Evolutionary conservation across 2,888 invertebrate species (phyloP).

Genomic region (Lampropteryx suffumata): DNA sequence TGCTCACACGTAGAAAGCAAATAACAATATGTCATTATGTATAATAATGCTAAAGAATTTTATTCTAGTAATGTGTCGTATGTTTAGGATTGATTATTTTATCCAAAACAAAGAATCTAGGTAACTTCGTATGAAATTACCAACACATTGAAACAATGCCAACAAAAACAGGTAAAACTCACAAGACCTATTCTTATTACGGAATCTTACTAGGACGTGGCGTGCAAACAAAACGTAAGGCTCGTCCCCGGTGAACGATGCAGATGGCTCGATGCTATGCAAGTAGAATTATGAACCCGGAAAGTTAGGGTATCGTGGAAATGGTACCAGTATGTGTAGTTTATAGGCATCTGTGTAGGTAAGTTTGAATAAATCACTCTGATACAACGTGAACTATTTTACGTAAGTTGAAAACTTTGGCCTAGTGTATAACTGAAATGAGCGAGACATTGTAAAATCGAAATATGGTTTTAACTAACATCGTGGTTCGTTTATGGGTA

Average conservation of each 20-base stretch:
- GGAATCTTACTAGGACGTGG: constrained; percentile 22
- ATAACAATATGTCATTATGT: too few relatives aligned
- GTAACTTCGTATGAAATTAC: neutral
- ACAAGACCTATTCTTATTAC: constrained; percentile 14
- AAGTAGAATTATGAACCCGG: constrained; percentile 32
- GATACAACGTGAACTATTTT: constrained; percentile 15
- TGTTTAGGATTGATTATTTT: too few relatives aligned
- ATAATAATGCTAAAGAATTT: too few relatives aligned
- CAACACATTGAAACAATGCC: neutral
- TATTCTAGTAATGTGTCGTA: too few relatives aligned
- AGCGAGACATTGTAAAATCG: too few relatives aligned
- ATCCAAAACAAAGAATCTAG: too few relatives aligned
- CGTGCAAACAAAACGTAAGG: constrained; percentile 33
- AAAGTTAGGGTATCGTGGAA: constrained; percentile 23
- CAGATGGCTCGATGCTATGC: constrained; percentile 22
- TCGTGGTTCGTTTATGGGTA: too few relatives aligned
- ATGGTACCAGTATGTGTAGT: constrained; percentile 21
- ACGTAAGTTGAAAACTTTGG: constrained; percentile 3
- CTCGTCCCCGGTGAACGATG: constrained; percentile 21
- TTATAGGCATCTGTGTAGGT: constrained; percentile 15
- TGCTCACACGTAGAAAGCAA: too few relatives aligned
- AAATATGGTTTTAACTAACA: too few relatives aligned
- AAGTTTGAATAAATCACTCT: constrained; percentile 24
- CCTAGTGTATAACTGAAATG: neutral
- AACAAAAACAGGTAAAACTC: neutral